Percentiles rank a stretch among this genome's conserved stretches.
phyloP scores from a whole-genome alignment of 2,113 vertebrate genomes.

The Ondatra zibethicus region DNA sequence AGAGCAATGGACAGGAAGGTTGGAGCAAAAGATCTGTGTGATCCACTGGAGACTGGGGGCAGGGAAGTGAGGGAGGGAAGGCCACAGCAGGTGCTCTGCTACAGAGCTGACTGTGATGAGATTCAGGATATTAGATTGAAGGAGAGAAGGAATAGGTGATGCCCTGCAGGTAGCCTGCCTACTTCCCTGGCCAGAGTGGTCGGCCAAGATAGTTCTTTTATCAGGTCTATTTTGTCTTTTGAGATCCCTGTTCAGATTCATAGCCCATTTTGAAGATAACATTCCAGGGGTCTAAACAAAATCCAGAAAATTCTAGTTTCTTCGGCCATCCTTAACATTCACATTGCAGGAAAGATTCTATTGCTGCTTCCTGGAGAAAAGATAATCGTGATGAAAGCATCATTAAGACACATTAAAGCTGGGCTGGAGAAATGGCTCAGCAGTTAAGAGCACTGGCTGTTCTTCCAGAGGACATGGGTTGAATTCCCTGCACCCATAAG shows the following conservation, averaged over 20 bases:
- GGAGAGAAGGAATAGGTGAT: neutral
- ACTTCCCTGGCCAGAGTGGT: neutral
- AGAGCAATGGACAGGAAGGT: neutral
- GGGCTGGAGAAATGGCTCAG: too few species aligned
- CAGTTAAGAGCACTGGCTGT: too few species aligned
- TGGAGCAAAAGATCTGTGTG: neutral
- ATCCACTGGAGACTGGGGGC: neutral
- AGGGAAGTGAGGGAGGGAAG: neutral
- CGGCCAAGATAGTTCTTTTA: neutral
- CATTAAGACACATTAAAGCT: neutral
- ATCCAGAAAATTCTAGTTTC: neutral
- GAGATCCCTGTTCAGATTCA: neutral
- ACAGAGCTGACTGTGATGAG: neutral
- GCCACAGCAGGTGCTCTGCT: neutral
- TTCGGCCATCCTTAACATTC: neutral
- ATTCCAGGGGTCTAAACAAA: neutral
- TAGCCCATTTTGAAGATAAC: neutral
- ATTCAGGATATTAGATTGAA: neutral
- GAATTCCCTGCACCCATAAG: too few species aligned
- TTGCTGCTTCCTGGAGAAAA: neutral
- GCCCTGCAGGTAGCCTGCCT: neutral
- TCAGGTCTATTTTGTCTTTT: neutral
- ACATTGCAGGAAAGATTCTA: neutral
- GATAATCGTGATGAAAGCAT: neutral
- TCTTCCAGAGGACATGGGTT: too few species aligned